Evolutionary conservation across 1,140 invertebrate species (phyloP).

Genomic region (Trachymyrmex cornetzi): DNA sequence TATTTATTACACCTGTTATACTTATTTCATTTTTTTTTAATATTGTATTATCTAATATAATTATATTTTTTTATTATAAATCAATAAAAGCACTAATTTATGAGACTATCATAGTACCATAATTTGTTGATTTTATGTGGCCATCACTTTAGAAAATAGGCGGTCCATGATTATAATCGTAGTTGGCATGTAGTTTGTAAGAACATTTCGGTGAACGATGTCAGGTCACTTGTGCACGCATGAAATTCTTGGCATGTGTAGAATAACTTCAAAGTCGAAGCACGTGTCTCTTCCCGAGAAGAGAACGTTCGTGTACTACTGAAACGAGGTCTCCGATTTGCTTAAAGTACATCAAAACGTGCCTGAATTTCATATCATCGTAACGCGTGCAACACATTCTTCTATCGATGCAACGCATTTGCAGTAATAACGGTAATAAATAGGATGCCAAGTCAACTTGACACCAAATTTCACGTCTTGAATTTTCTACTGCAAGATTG

Average conservation of each 20-base stretch:
- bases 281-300: constrained; percentile 45
- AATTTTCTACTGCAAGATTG: background rate
- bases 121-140: background rate
- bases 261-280: constrained; percentile 43
- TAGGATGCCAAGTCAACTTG: no score
- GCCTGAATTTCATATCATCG: constrained; percentile 40
- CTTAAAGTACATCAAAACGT: constrained; percentile 46
- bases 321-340: constrained; percentile 51
- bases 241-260: constrained; percentile 47
- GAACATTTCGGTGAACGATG: constrained; percentile 46
- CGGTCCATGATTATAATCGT: constrained; percentile 9
- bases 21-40: background rate
- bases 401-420: background rate
- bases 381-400: background rate
- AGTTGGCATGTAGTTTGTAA: constrained; percentile 32
- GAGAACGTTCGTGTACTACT: constrained; percentile 30
- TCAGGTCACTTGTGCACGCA: constrained; percentile 35
- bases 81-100: background rate
- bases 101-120: background rate
- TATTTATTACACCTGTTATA: no score
- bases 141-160: constrained; percentile 1
- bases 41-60: background rate
- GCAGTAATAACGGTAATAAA: background rate
- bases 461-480: no score
- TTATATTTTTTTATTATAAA: background rate